Evolutionary conservation across 2,888 invertebrate genomes (phyloP).

Genomic region (Drosophila tripunctata): DNA sequence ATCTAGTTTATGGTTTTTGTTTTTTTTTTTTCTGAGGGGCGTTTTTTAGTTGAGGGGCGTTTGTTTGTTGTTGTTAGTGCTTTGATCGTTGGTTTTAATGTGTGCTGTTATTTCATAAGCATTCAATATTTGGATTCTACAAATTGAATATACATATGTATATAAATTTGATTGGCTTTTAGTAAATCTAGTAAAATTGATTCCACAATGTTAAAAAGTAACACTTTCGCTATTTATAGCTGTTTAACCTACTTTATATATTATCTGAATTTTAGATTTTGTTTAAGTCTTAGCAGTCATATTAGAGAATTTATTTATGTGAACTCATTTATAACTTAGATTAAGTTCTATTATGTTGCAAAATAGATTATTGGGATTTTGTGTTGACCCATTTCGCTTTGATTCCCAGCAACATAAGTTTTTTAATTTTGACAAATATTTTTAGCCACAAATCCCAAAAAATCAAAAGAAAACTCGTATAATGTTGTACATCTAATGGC

Average conservation of each 20-base stretch:
- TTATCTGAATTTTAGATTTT: too few relatives aligned
- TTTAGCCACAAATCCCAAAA: neutral
- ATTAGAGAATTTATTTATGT: neutral
- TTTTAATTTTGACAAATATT: neutral
- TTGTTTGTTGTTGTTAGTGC: neutral
- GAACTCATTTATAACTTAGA: neutral
- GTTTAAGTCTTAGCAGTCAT: too few relatives aligned
- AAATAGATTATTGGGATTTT: neutral
- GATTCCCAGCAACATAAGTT: too few relatives aligned
- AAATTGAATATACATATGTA: neutral
- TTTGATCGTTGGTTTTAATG: neutral
- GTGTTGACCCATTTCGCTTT: neutral
- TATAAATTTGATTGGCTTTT: neutral
- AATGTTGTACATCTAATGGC: neutral
- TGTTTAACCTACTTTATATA: too few relatives aligned
- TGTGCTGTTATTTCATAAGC: neutral
- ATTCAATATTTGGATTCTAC: neutral
- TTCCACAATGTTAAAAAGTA: too few relatives aligned
- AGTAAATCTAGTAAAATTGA: neutral
- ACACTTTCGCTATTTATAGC: too few relatives aligned
- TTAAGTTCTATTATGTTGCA: neutral
- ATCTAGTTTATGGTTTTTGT: constrained; percentile 1
- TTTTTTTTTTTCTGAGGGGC: neutral
- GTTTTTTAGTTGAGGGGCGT: neutral
- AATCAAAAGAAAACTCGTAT: neutral